Evolutionary conservation across 1,140 invertebrate species (phyloP), one percentile per base, ranked within the genome.

Genomic region (Trichogramma pretiosum): DNA sequence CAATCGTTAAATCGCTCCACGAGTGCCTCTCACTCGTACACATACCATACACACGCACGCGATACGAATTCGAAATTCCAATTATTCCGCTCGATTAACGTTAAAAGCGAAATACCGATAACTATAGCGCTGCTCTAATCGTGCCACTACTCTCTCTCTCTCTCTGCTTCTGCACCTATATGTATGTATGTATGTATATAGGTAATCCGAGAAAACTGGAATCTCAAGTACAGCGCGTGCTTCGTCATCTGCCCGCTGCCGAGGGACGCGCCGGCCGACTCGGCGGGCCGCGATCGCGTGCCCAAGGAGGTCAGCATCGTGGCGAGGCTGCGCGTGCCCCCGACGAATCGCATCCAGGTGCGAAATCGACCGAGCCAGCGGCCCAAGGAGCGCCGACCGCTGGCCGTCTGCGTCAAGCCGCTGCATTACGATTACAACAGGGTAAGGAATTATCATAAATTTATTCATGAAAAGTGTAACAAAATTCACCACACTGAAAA

Each of bases 341-440:
- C 83, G 1, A 67, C 80, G 40, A 89, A 89, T 67, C 69, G 77
- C 11, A 61, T 81, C 26, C 63, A 66, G 8, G 57, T 81, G 61
- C 53, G 77, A 70, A 64, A 70, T 63, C 53, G 76, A 67, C 68
- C 65, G 23, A 63, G 53, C 59, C 65, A 72, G 41, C 67, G 74
- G 23, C 61, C 67, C 4, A 72, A 68, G 4, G 65, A 74, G 44
- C 66, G 63, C 16, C 53, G 65, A 22, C 41, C 56, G 18, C 47
- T 96, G 19, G 89, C 84, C 3, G 81, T 95, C n/a, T 97, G 93
- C 66, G 85, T 96, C 10, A 94, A 95, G 57, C 92, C 93, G 0
- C 75, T 97, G 28, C 92, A 95, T 67, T 93, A 87, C 60, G 79
- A 85, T 52, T 96, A 93, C 67, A 84, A 92, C 61, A 77, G 80